Evolutionary conservation across 2,113 vertebrate genomes (phyloP).

Genomic region (Vanacampus margaritifer): DNA sequence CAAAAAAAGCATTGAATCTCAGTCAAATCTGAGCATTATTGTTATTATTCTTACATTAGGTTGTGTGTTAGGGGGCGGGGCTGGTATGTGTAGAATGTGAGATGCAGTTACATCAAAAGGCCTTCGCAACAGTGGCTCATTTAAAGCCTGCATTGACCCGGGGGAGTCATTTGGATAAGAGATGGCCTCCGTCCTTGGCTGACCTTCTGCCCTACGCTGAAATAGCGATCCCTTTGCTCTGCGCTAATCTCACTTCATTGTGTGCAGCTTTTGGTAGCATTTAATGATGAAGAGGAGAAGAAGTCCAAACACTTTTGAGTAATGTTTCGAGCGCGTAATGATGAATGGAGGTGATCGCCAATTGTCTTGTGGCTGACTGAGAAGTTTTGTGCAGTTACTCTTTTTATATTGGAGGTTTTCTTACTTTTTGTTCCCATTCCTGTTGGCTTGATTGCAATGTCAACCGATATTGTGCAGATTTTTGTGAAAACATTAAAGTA

Average conservation of each 20-base stretch:
- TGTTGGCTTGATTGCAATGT: no score
- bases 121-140: slow-evolving; percentile 9
- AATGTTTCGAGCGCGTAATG: background rate
- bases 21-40: background rate
- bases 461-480: no score
- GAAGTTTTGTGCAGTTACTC: background rate
- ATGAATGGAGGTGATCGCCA: no score
- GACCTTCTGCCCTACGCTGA: background rate
- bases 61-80: background rate
- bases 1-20: background rate
- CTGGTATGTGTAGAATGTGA: background rate
- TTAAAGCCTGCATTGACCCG: background rate
- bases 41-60: background rate
- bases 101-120: background rate
- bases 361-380: background rate
- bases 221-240: background rate
- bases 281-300: background rate
- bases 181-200: slow-evolving; percentile 1
- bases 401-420: background rate
- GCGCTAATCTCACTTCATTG: background rate
- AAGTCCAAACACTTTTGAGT: background rate
- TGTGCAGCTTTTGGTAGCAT: background rate
- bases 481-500: no score
- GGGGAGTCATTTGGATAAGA: slow-evolving; percentile 8
- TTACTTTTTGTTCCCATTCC: background rate